These are phyloP conservation scores for Philopotamus ludificatus DNA, from an alignment of 1,140 invertebrate genomes.

Conservation along the genomic window DNA sequence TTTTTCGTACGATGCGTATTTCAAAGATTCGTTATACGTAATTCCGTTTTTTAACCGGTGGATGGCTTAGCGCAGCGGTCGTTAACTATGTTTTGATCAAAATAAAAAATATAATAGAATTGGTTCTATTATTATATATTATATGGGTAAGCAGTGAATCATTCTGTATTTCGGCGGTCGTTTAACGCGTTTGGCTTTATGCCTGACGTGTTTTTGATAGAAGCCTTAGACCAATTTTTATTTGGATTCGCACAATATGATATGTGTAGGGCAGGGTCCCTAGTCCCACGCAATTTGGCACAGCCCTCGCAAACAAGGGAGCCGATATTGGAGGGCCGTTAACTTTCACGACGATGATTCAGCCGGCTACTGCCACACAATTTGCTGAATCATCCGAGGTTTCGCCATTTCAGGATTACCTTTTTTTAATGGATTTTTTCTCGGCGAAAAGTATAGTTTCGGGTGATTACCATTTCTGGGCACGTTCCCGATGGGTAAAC, in stretches of 20 bases:
- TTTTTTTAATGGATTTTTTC: neutral
- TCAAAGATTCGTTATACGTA: no score
- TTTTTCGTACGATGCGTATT: no score
- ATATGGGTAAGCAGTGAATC: no score
- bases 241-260: neutral
- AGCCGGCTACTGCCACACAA: neutral
- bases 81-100: no score
- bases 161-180: no score
- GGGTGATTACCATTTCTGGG: neutral
- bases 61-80: no score
- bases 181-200: neutral
- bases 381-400: neutral
- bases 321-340: neutral
- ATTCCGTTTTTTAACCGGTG: no score
- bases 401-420: no score
- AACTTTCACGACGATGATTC: neutral
- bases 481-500: neutral
- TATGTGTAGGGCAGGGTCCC: neutral
- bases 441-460: no score
- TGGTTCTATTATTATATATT: no score
- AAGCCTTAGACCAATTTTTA: neutral
- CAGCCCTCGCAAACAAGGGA: slow-evolving; percentile 2
- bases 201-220: slow-evolving; percentile 4
- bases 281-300: neutral
- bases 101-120: no score